phyloP scores from a whole-genome alignment of 1,140 invertebrate genomes.

The Protaetia brevitarsis region DNA sequence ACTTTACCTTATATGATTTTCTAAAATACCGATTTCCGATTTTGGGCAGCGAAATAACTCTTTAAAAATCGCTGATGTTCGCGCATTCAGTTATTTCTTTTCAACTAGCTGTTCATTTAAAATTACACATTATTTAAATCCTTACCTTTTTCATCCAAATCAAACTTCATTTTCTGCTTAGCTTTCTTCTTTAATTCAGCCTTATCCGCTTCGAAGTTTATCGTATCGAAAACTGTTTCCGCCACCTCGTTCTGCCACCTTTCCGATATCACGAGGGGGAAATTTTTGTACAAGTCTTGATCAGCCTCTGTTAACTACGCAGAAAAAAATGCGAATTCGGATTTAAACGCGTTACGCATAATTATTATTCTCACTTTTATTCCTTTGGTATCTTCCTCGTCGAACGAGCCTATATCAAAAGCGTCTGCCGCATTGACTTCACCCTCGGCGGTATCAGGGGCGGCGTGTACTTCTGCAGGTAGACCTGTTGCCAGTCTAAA shows the following conservation, averaged over 20 bases:
- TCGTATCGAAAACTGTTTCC: slow-evolving; percentile 98
- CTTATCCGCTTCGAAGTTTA: slow-evolving; percentile 97
- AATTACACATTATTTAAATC: slow-evolving; percentile 3
- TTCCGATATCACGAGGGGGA: slow-evolving; percentile 97
- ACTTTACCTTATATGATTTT: too few species aligned
- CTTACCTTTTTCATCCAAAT: slow-evolving; percentile 90
- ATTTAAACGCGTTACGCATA: neutral
- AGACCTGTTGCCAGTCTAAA: slow-evolving; percentile 98
- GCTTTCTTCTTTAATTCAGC: slow-evolving; percentile 90
- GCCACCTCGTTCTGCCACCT: slow-evolving; percentile 98
- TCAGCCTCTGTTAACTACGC: slow-evolving; percentile 87
- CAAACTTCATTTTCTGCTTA: slow-evolving; percentile 93
- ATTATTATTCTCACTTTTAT: slow-evolving; percentile 71
- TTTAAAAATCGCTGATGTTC: too few species aligned
- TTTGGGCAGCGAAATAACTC: too few species aligned
- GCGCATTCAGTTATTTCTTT: neutral
- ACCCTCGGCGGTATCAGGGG: slow-evolving; percentile 96
- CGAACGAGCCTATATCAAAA: slow-evolving; percentile 99
- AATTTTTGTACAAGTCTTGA: slow-evolving; percentile 98
- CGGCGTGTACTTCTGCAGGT: slow-evolving; percentile 96
- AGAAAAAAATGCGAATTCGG: neutral
- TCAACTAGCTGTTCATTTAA: neutral
- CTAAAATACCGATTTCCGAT: too few species aligned
- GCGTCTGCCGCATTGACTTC: slow-evolving; percentile 99
- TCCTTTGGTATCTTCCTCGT: slow-evolving; percentile 99